Evolutionary conservation across 2,888 invertebrate genomes (phyloP).

Genomic region (Cremastinae sp.): DNA sequence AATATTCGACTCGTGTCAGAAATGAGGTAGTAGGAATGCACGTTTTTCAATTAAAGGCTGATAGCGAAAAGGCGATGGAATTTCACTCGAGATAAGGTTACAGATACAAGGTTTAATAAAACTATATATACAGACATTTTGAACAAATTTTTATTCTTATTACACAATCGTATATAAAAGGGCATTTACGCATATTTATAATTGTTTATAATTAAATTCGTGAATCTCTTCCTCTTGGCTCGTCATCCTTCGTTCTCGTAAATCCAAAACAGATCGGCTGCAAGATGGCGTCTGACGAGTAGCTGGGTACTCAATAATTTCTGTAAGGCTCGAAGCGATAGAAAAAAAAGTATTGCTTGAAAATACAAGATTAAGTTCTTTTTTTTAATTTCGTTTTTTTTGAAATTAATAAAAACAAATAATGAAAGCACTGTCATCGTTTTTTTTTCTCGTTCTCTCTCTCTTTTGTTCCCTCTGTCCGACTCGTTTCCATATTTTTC

Average conservation of each 20-base stretch:
- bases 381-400: slow-evolving; percentile 8
- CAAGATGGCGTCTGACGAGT: slow-evolving; percentile 2
- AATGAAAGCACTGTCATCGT: background rate
- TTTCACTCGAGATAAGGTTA: slow-evolving; percentile 2
- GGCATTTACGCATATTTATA: slow-evolving; percentile 8
- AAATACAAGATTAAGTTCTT: background rate
- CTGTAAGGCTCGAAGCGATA: background rate
- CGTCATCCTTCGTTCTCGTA: slow-evolving; percentile 6
- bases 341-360: background rate
- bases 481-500: slow-evolving; percentile 48
- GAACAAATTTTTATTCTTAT: slow-evolving; percentile 60
- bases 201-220: slow-evolving; percentile 3
- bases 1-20: too few relatives aligned
- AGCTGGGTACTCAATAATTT: background rate
- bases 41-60: background rate
- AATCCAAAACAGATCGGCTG: slow-evolving; percentile 5
- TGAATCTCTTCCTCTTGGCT: slow-evolving; percentile 2
- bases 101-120: slow-evolving; percentile 57
- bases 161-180: slow-evolving; percentile 46
- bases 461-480: background rate
- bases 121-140: slow-evolving; percentile 54
- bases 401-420: too few relatives aligned
- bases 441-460: slow-evolving; percentile 9
- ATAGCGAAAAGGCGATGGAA: slow-evolving; percentile 8
- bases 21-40: background rate